Evolutionary conservation across 2,888 invertebrate species (phyloP).

Genomic region (Drosophila kambysellisi): DNA sequence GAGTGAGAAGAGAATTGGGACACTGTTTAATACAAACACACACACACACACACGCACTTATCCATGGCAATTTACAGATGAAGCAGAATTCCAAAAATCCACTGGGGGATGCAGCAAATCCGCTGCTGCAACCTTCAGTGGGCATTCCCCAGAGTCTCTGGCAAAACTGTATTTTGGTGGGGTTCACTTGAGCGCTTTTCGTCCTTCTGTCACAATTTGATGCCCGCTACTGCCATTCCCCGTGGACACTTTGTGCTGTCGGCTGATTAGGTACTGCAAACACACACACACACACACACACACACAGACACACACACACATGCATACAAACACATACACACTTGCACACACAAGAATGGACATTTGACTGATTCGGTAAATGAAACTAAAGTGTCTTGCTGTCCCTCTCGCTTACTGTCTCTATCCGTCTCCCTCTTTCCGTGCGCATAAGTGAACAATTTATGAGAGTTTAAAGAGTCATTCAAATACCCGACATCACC

Average conservation of each 20-base stretch:
- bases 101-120: constrained; percentile 3
- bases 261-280: constrained; percentile 65
- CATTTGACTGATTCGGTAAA: constrained; percentile 18
- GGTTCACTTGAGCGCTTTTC: constrained; percentile 21
- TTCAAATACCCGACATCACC: not conserved
- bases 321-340: constrained; percentile 8
- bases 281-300: constrained; percentile 32
- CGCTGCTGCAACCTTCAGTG: not conserved
- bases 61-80: constrained; percentile 42
- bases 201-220: constrained; percentile 59
- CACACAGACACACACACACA: constrained; percentile 23
- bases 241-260: constrained; percentile 48
- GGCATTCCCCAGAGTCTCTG: not conserved
- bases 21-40: constrained; percentile 20
- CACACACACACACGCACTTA: constrained; percentile 2
- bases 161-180: constrained; percentile 22
- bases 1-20: constrained; percentile 4
- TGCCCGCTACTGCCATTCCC: constrained; percentile 47
- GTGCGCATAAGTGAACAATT: constrained; percentile 62
- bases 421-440: not conserved
- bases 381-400: constrained; percentile 23
- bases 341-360: not conserved
- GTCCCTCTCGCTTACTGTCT: not conserved
- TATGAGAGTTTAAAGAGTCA: constrained; percentile 55
- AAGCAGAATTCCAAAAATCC: constrained; percentile 25